A percentile compares a stretch with the other conserved stretches of the same genome.
phyloP scores from a whole-genome alignment of 2,888 invertebrate species.

The Camponotus fellah region DNA sequence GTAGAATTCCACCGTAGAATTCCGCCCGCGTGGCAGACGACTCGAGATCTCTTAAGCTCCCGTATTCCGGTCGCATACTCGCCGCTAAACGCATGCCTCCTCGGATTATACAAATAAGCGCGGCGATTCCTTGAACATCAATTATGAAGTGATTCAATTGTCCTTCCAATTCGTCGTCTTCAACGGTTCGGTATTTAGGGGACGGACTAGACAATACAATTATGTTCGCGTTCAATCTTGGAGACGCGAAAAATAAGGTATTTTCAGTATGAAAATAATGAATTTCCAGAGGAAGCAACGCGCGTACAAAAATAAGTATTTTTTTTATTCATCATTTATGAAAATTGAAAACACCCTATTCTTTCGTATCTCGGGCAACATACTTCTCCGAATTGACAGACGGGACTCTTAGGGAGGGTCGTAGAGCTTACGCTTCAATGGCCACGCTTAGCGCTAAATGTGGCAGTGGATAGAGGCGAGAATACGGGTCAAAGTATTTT shows the following conservation, averaged over 20 bases:
- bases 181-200: neutral
- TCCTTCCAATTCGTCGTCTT: neutral
- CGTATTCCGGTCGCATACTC: slow-evolving; percentile 32
- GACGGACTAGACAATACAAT: neutral
- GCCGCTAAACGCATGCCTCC: slow-evolving; percentile 13
- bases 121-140: slow-evolving; percentile 11
- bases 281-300: neutral
- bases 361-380: slow-evolving; percentile 8
- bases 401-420: slow-evolving; percentile 4
- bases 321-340: slow-evolving; percentile 16
- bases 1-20: slow-evolving; percentile 54
- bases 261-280: neutral
- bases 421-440: slow-evolving; percentile 14
- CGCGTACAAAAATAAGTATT: slow-evolving; percentile 15
- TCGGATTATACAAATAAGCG: slow-evolving; percentile 31
- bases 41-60: slow-evolving; percentile 33
- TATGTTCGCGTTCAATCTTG: neutral
- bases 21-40: slow-evolving; percentile 28
- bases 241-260: neutral
- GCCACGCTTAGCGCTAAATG: slow-evolving; percentile 41
- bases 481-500: slow-evolving; percentile 37
- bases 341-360: slow-evolving; percentile 43
- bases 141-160: slow-evolving; percentile 21
- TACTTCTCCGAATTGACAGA: slow-evolving; percentile 7
- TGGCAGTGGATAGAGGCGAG: slow-evolving; percentile 31